Conservation (phyloP, 2,888 invertebrate genomes). For the Andrena fulva region DNA sequence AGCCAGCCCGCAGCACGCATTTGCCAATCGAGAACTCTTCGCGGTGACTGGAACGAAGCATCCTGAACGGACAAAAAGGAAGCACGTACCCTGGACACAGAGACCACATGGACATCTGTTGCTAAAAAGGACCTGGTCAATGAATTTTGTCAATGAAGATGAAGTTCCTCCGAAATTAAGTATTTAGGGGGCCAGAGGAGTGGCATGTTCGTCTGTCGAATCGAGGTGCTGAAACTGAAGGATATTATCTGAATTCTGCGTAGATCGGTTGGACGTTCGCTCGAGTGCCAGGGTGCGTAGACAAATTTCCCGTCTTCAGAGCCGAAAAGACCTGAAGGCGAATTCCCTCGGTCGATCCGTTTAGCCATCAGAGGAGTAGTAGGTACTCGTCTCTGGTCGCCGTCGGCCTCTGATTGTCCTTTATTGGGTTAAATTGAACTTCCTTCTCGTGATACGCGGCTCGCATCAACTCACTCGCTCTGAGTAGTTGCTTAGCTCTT, state of each 20-base stretch:
- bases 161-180: too few species aligned
- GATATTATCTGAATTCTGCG: not conserved
- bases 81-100: too few species aligned
- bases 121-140: too few species aligned
- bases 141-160: too few species aligned
- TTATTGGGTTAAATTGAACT: constrained; percentile 85
- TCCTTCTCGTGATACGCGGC: constrained; percentile 85
- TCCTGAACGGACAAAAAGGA: not conserved
- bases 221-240: too few species aligned
- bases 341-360: constrained; percentile 77
- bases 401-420: constrained; percentile 85
- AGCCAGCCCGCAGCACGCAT: constrained; percentile 48
- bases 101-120: too few species aligned
- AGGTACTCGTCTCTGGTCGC: constrained; percentile 82
- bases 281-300: constrained; percentile 11
- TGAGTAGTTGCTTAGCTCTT: constrained; percentile 83
- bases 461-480: constrained; percentile 84
- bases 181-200: too few species aligned
- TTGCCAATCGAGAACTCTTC: constrained; percentile 51
- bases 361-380: constrained; percentile 80
- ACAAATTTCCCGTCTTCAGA: constrained; percentile 67
- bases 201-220: too few species aligned
- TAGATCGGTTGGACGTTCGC: not conserved
- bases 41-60: constrained; percentile 57
- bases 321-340: constrained; percentile 75